These are phyloP conservation scores for Donacobius atricapilla DNA, from an alignment of 2,113 vertebrate species.

Conservation along the genomic window DNA sequence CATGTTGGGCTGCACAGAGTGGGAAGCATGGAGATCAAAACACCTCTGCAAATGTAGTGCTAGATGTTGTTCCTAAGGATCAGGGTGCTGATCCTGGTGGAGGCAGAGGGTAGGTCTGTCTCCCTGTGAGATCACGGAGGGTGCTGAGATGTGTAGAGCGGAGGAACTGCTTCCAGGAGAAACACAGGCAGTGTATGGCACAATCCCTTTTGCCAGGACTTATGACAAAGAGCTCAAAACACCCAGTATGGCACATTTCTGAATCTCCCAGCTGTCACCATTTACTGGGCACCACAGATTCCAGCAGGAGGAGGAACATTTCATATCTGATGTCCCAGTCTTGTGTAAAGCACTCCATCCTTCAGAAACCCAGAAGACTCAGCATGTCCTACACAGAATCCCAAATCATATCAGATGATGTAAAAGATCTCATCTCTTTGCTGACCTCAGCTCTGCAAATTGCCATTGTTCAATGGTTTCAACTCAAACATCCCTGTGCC, in stretches of 20 bases:
- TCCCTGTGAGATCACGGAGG: neutral
- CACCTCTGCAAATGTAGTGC: neutral
- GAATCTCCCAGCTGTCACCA: neutral
- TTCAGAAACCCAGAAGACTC: neutral
- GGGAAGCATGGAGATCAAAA: neutral
- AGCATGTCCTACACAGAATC: neutral
- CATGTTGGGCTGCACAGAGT: neutral
- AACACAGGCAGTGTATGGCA: fast-evolving
- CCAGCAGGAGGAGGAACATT: neutral
- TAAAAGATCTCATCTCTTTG: neutral
- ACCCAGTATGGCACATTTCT: neutral
- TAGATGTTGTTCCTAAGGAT: neutral
- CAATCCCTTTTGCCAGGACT: neutral
- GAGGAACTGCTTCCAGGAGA: neutral
- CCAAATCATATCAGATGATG: neutral
- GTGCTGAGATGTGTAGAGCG: fast-evolving
- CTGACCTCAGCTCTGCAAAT: neutral
- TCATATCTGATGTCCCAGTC: neutral
- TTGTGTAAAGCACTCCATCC: neutral
- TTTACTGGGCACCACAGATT: neutral
- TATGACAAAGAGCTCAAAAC: neutral
- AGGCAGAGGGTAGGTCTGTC: neutral
- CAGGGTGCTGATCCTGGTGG: neutral
- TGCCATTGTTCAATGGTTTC: neutral
- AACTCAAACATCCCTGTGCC: neutral